Conservation (phyloP, 2,888 invertebrate genomes). For the Aspidiotus rigidus region DNA sequence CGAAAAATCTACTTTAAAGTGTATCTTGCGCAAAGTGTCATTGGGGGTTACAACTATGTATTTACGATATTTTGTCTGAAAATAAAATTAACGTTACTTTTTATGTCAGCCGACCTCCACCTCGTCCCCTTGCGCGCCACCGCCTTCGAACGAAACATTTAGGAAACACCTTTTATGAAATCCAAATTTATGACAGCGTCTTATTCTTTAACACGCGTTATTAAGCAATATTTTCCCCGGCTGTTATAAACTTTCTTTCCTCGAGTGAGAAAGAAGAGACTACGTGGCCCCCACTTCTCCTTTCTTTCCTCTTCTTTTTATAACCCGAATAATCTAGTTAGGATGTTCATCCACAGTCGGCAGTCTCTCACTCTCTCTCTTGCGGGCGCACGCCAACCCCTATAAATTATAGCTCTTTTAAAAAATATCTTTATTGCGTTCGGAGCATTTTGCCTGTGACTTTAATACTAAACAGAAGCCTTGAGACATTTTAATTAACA, state of each 20-base stretch:
- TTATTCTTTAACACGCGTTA: slow-evolving; percentile 34
- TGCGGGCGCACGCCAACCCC: neutral
- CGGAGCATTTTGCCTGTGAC: slow-evolving; percentile 27
- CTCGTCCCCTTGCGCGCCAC: neutral
- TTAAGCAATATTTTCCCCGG: slow-evolving; percentile 33
- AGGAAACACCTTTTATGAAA: slow-evolving; percentile 32
- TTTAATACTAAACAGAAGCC: slow-evolving; percentile 33
- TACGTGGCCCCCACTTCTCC: neutral
- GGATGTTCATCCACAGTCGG: slow-evolving; percentile 29
- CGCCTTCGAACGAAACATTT: slow-evolving; percentile 22
- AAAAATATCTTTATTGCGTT: slow-evolving; percentile 33
- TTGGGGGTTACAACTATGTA: slow-evolving; percentile 25
- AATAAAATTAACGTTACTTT: slow-evolving; percentile 33
- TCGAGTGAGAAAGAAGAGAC: neutral
- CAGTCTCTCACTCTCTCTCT: slow-evolving; percentile 2
- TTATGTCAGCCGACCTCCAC: slow-evolving; percentile 1
- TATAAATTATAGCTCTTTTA: slow-evolving; percentile 30
- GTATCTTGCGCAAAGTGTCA: slow-evolving; percentile 24
- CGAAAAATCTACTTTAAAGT: slow-evolving; percentile 30
- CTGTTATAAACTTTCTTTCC: slow-evolving; percentile 31
- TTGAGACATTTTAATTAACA: slow-evolving; percentile 32
- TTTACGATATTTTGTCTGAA: slow-evolving; percentile 31
- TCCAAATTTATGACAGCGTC: slow-evolving; percentile 34
- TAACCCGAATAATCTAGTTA: slow-evolving; percentile 33
- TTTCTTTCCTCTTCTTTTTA: slow-evolving; percentile 24